Conservation (phyloP, 2,888 invertebrate species). For the Eristalinus aeneus region DNA sequence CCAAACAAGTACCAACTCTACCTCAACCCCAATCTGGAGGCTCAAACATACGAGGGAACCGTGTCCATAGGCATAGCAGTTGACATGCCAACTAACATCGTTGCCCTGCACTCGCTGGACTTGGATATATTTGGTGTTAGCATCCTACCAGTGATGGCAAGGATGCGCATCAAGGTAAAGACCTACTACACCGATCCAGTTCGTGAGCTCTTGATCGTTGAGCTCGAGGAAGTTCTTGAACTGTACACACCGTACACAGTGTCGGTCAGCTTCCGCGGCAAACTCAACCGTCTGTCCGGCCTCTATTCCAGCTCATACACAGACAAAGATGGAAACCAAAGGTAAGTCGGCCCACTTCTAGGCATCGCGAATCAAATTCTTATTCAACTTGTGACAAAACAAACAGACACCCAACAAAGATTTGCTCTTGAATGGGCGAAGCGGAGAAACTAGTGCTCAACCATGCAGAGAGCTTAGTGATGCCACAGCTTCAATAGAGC, state of each 20-base stretch:
- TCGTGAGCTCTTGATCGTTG: slow-evolving; percentile 80
- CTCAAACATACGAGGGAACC: slow-evolving; percentile 74
- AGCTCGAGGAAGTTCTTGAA: slow-evolving; percentile 77
- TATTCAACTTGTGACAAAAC: slow-evolving; percentile 23
- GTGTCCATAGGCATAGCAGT: slow-evolving; percentile 76
- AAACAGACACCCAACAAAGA: slow-evolving; percentile 1
- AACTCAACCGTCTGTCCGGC: slow-evolving; percentile 86
- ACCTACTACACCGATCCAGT: slow-evolving; percentile 74
- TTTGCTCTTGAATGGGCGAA: not conserved
- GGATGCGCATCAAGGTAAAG: slow-evolving; percentile 76
- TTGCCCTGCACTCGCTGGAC: slow-evolving; percentile 76
- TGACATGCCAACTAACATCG: slow-evolving; percentile 74
- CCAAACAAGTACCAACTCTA: slow-evolving; percentile 76
- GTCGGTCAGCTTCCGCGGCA: slow-evolving; percentile 84
- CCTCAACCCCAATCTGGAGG: slow-evolving; percentile 74
- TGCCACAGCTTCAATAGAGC: slow-evolving; percentile 47
- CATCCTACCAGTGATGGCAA: slow-evolving; percentile 76
- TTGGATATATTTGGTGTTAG: slow-evolving; percentile 75
- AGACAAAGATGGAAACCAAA: slow-evolving; percentile 76
- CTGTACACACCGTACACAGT: slow-evolving; percentile 81
- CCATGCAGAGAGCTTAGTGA: slow-evolving; percentile 30
- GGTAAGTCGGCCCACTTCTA: slow-evolving; percentile 80
- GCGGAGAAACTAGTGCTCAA: slow-evolving; percentile 42
- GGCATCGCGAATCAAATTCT: slow-evolving; percentile 2
- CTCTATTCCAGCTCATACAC: slow-evolving; percentile 86